A percentile compares a stretch with the other conserved stretches of the same genome.
phyloP scores from a whole-genome alignment of 2,888 invertebrate genomes.

The Monopis laevigella region DNA sequence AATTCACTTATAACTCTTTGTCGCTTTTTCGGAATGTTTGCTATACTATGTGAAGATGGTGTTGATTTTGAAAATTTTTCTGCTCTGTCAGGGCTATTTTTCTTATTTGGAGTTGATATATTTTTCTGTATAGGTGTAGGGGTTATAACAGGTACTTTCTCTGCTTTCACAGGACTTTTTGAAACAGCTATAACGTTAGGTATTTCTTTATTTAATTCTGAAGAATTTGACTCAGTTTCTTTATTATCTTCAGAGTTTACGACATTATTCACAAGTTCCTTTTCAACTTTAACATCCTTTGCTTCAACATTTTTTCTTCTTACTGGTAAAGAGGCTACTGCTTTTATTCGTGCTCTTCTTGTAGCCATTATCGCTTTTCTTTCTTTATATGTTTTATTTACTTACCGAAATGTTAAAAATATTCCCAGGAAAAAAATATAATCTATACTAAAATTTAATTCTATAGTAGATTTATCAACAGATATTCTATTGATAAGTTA shows the following conservation, averaged over 20 bases:
- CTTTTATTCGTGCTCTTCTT: constrained; percentile 78
- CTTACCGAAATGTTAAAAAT: no score
- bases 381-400: no score
- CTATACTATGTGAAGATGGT: no score
- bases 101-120: no score
- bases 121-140: constrained; percentile 23
- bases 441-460: no score
- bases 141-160: constrained; percentile 30
- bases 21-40: no score
- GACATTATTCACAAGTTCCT: neutral
- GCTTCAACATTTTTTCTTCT: constrained; percentile 45
- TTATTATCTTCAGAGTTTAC: neutral
- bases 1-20: no score
- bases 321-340: constrained; percentile 73
- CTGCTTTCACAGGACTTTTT: constrained; percentile 19
- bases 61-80: no score
- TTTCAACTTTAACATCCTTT: constrained; percentile 21
- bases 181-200: neutral
- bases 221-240: constrained; percentile 2
- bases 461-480: no score
- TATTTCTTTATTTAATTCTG: neutral
- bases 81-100: no score
- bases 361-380: constrained; percentile 68
- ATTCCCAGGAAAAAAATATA: no score
- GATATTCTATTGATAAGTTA: no score